Conservation (phyloP, 1,140 invertebrate species). For the Drosophila pseudoobscura region DNA sequence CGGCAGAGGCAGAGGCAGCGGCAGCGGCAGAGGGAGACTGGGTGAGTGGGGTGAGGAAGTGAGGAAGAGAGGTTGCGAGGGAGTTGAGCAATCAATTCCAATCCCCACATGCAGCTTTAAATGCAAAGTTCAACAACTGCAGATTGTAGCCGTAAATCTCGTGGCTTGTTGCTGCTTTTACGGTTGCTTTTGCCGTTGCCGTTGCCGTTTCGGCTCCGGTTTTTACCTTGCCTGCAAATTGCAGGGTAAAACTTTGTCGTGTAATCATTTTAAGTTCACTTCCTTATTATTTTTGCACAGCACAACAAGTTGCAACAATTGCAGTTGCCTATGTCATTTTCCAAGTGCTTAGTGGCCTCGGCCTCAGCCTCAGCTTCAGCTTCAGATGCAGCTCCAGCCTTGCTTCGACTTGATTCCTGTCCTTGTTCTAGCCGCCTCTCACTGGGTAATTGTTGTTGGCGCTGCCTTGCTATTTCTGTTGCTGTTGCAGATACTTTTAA, state of each 20-base stretch:
- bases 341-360: conserved; percentile 63
- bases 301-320: conserved; percentile 58
- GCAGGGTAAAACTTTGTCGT: conserved; percentile 75
- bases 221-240: conserved; percentile 57
- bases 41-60: background rate
- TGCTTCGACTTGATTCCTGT: conserved; percentile 13
- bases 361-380: conserved; percentile 28
- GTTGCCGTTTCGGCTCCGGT: conserved; percentile 16
- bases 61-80: background rate
- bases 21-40: too few relatives aligned
- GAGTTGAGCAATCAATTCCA: conserved; percentile 31
- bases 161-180: conserved; percentile 12
- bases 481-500: conserved; percentile 74
- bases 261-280: conserved; percentile 79
- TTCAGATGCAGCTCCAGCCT: background rate
- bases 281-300: conserved; percentile 77
- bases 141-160: conserved; percentile 44
- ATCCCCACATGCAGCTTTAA: conserved; percentile 24
- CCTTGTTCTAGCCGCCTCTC: conserved; percentile 21
- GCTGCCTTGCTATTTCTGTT: conserved; percentile 23
- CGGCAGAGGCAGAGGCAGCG: background rate
- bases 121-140: conserved; percentile 47
- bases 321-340: conserved; percentile 76
- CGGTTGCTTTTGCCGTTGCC: conserved; percentile 11
- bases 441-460: conserved; percentile 54